Evolutionary conservation across 1,140 invertebrate genomes (phyloP), one percentile per base, ranked within the genome.

Genomic region (Drosophila repleta): DNA sequence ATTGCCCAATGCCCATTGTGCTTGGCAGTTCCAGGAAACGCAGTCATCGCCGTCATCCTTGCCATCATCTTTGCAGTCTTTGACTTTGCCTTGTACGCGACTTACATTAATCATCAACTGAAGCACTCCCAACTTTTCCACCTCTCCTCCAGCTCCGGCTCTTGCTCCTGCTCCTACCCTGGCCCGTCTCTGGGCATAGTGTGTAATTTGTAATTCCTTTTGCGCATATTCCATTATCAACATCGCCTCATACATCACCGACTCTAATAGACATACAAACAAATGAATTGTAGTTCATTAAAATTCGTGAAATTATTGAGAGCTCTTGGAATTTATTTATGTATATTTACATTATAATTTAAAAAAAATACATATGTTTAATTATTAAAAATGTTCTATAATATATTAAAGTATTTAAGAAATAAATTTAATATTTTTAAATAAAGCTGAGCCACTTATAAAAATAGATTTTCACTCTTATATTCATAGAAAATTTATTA

Each of bases 81-180:
- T 61, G 58, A 65, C 46, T 72, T 69, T 62, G 66, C 57, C 45
- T 70, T 17, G 78, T 82, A 87, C 82, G 82, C 82, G 83, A 87
- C 82, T 87, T 88, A 87, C 82, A 87, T 87, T 87, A 87, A 87
- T 87, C 82, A 87, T 79, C 80, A 76, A 73, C 53, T 67, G 61
- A 81, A 63, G 76, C 45, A 21, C 15, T 21, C 35, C 13, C 32
- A 20, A 15, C 7, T n/a, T 20, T 11, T 21, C 10, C 17, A 45
- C 10, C 21, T 29, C 37, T 29, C 29, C 37, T 29, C 29, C 6
- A 29, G 29, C 29, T 24, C 4, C 21, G 4, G 5, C n/a, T n/a
- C n/a, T n/a, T n/a, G n/a, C n/a, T n/a, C n/a, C n/a, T n/a, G n/a
- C n/a, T n/a, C n/a, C 0, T 24, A 0, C 4, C 60, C 0, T 2